Evolutionary conservation across 2,113 vertebrate species (phyloP).

Genomic region (Garra rufa): DNA sequence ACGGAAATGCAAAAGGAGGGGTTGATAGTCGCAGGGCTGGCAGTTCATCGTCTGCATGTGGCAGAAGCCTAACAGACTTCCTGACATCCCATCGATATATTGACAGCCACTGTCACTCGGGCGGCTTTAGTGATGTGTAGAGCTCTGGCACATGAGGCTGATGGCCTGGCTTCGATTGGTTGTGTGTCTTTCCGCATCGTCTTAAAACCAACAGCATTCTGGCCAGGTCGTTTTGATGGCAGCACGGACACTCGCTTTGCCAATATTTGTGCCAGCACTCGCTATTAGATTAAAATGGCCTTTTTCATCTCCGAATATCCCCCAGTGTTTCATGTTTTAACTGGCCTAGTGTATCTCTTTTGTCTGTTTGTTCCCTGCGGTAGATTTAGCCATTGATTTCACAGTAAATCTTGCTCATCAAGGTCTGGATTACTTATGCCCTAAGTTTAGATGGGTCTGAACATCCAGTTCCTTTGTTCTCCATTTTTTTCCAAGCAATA

Average conservation of each 20-base stretch:
- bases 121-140: constrained; percentile 59
- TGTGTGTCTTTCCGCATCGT: constrained; percentile 34
- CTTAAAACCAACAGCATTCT: constrained; percentile 52
- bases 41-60: constrained; percentile 63
- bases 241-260: background rate
- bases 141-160: constrained; percentile 48
- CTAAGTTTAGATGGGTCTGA: constrained; percentile 22
- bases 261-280: constrained; percentile 19
- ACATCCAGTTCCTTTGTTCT: constrained; percentile 29
- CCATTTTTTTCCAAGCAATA: background rate
- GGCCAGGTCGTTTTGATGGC: constrained; percentile 38
- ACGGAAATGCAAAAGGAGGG: background rate
- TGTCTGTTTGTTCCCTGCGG: constrained; percentile 33
- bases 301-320: background rate
- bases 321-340: background rate
- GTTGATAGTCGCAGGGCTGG: constrained; percentile 59
- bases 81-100: constrained; percentile 78
- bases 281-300: constrained; percentile 6
- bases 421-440: constrained; percentile 26
- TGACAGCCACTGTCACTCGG: constrained; percentile 74
- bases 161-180: constrained; percentile 52
- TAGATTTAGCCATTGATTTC: constrained; percentile 43
- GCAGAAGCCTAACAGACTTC: constrained; percentile 75
- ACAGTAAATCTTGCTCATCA: constrained; percentile 29
- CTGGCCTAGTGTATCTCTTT: constrained; percentile 21